Evolutionary conservation across 1,140 invertebrate genomes (phyloP), one percentile per base, ranked within the genome.

Genomic region (Zaprionus vittiger): DNA sequence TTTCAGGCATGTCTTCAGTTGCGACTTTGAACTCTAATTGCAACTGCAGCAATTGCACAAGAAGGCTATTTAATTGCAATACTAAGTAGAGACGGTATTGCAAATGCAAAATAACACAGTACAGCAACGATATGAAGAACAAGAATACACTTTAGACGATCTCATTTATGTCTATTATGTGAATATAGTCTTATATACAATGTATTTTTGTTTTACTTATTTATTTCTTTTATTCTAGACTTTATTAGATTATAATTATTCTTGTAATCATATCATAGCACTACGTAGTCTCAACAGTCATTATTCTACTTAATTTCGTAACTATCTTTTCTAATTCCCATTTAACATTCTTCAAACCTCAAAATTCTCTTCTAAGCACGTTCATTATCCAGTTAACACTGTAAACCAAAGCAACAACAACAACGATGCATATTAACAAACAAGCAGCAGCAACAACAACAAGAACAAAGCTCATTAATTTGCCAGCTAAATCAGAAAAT

Each of bases 401-500:
- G 20, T 52, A 24, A 22, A 20, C 47, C 9, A 52, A 5, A 44
- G n/a, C 41, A 44, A 0, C 41, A n/a, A 2, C 14, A 17, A 44
- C 41, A 44, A 44, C n/a, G 0, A 41, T 11, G 47, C 17, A 20
- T 14, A 52, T 52, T 52, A 20, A 24, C 20, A 52, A 24, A 52
- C 47, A 52, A 24, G 9, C 17, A 49, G 17, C 20, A 49, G 17
- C 47, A 24, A 1, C 47, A 12, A 52, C 47, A 52, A 52, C 47
- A 22, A 14, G 2, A 24, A 52, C 47, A 52, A 52, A 52, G 47
- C 47, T 52, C 47, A 52, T 52, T 52, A 52, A 52, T 52, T 20
- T 24, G 20, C 47, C 47, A 52, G 47, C 20, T 52, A 52, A 52
- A 52, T 52, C 47, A 22, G 47, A 52, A 47, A 52, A 52, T 52